A percentile compares a stretch with the other conserved stretches of the same genome.
Conservation (phyloP, 2,113 vertebrate species). For the Nothoprocta perdicaria region DNA sequence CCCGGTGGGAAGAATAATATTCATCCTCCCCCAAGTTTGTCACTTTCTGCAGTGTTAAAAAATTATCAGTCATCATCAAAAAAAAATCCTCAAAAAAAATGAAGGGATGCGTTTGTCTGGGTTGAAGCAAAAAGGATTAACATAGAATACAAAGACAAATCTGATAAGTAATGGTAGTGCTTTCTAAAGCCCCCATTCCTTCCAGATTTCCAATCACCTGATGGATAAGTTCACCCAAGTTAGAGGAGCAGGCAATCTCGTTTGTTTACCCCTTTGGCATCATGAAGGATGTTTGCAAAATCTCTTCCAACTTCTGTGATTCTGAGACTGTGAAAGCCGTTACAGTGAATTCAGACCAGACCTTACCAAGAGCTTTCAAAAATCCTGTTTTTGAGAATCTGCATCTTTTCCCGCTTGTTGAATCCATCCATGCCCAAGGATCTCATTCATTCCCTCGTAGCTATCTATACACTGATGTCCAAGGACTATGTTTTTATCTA, state of each 20-base stretch:
- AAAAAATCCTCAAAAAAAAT: neutral
- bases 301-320: constrained; percentile 18
- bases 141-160: constrained; percentile 31
- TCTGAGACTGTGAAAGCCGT: neutral
- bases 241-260: neutral
- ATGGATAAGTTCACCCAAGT: constrained; percentile 30
- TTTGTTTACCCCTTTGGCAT: constrained; percentile 53
- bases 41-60: neutral
- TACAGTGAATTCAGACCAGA: neutral
- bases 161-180: neutral
- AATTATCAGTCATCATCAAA: constrained; percentile 9
- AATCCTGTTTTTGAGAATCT: constrained; percentile 2
- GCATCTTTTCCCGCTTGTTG: neutral
- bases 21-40: constrained; percentile 1
- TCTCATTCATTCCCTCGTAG: neutral
- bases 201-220: constrained; percentile 11
- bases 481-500: neutral
- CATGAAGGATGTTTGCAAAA: constrained; percentile 23
- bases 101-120: neutral
- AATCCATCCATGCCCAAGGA: neutral
- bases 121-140: constrained; percentile 55
- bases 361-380: neutral
- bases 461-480: neutral
- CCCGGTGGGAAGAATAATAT: constrained; percentile 16
- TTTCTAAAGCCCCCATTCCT: constrained; percentile 30